A percentile compares a stretch with the other conserved stretches of the same genome.
Evolutionary conservation across 2,797 vertebrate genomes (phyloP).

Genomic region (Orestias chungarensis): DNA sequence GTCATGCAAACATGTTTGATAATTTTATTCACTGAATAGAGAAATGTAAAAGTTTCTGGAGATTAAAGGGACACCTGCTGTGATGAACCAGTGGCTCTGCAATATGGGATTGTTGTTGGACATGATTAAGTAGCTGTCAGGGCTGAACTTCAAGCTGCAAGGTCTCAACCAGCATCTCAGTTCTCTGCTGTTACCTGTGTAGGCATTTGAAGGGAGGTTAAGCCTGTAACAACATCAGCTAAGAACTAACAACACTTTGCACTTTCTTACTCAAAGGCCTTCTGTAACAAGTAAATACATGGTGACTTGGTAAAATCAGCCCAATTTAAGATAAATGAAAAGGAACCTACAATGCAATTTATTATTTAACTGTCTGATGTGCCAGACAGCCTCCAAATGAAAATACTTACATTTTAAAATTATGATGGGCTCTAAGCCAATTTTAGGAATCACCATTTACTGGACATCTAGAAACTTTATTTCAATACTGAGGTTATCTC

Average conservation of each 20-base stretch:
- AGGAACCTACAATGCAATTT: background rate
- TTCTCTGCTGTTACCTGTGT: background rate
- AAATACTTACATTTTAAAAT: background rate
- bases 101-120: background rate
- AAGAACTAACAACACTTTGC: background rate
- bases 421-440: background rate
- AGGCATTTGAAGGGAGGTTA: background rate
- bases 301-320: background rate
- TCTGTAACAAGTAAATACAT: background rate
- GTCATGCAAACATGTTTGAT: background rate
- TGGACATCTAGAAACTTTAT: background rate
- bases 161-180: background rate
- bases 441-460: background rate
- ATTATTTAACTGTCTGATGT: background rate
- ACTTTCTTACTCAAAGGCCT: background rate
- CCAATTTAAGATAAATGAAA: background rate
- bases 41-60: background rate
- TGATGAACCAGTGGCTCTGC: background rate
- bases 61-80: background rate
- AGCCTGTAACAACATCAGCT: background rate
- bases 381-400: background rate
- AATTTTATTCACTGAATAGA: background rate
- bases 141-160: constrained; percentile 1
- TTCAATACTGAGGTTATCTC: background rate
- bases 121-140: constrained; percentile 5